Percentiles rank a stretch among this genome's conserved stretches.
Conservation (phyloP, 2,888 invertebrate species). For the Selenia dentaria region DNA sequence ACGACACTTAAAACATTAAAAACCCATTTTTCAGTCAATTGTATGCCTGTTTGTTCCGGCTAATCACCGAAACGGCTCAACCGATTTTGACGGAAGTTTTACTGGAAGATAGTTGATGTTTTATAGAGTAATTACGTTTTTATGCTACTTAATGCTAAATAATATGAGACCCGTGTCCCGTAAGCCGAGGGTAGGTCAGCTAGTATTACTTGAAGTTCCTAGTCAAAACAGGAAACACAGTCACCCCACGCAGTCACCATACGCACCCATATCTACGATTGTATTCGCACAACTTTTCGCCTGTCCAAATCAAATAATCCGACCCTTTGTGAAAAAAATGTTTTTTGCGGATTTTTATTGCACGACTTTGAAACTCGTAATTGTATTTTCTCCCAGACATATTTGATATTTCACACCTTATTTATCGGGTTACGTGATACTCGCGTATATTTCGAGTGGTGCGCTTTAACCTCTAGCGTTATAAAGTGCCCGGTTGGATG, state of each 20-base stretch:
- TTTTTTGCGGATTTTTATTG: conserved; percentile 35
- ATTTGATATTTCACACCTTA: conserved; percentile 37
- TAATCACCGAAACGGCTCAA: too few relatives aligned
- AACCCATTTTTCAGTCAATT: too few relatives aligned
- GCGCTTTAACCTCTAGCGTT: conserved; percentile 19
- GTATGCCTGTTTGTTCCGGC: too few relatives aligned
- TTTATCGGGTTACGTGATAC: conserved; percentile 33
- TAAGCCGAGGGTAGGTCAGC: too few relatives aligned
- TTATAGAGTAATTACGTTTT: too few relatives aligned
- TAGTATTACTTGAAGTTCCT: too few relatives aligned
- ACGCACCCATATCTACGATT: conserved; percentile 16
- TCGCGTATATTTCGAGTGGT: conserved; percentile 13
- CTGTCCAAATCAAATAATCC: conserved; percentile 37
- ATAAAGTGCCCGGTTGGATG: conserved; percentile 8
- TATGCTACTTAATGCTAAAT: too few relatives aligned
- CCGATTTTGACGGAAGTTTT: too few relatives aligned
- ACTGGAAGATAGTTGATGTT: too few relatives aligned
- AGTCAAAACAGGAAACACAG: background rate
- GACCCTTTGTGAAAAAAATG: conserved; percentile 34
- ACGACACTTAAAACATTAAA: too few relatives aligned
- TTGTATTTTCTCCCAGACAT: conserved; percentile 37
- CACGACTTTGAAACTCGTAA: conserved; percentile 36
- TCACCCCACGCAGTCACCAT: conserved; percentile 9
- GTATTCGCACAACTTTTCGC: conserved; percentile 33
- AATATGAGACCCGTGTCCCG: too few relatives aligned